Base-by-base conservation (phyloP, 2,888 invertebrate genomes). In the Protonemura montana region DNA sequence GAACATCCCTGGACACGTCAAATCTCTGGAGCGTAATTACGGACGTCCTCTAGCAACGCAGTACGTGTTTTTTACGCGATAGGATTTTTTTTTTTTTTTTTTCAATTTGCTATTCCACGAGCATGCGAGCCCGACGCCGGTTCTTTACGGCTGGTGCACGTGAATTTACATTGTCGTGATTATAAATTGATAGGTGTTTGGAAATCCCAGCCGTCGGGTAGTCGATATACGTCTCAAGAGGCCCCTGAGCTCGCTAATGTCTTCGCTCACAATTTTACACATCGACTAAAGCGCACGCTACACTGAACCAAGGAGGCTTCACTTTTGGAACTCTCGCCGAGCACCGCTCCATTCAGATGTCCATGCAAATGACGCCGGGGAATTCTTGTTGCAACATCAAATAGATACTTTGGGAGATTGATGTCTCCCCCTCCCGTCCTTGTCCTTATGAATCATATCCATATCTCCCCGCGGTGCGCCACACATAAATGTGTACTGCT, bases 21-120 rank as follows among this genome's bases (percentile, higher is more conserved):
- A 10, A 59, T 59, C 59, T 59, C 59, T 3, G 59, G 59, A 59
- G 59, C 59, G 59, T 59, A 59, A 59, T 59, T 59, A 59, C 59
- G 59, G 59, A 13, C 3, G 59, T 59, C 13, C 13, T 59, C 16
- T 10, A 10, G 59, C 41, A 13, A 41, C 41, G 41, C 16, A 2
- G 59, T 59, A 59, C 59, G 59, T 59, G 59, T 59, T 59, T 78
- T 78, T 78, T 16, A n/a, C 29, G 27, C 78, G 29, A 78, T 78
- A 28, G 29, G 27, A 7, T 25, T 25, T 5, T 78, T 78, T 78
- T 5, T 78, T 78, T 78, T 77, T n/a, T 77, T 7, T 78, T 26
- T 26, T 78, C 5, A 10, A 78, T 78, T 78, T 27, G 78, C 29
- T 25, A 77, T 77, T 77, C 26, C 25, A 13, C 59, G 21, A 2